phyloP scores from a whole-genome alignment of 2,888 invertebrate species.

The Tridacna crocea region DNA sequence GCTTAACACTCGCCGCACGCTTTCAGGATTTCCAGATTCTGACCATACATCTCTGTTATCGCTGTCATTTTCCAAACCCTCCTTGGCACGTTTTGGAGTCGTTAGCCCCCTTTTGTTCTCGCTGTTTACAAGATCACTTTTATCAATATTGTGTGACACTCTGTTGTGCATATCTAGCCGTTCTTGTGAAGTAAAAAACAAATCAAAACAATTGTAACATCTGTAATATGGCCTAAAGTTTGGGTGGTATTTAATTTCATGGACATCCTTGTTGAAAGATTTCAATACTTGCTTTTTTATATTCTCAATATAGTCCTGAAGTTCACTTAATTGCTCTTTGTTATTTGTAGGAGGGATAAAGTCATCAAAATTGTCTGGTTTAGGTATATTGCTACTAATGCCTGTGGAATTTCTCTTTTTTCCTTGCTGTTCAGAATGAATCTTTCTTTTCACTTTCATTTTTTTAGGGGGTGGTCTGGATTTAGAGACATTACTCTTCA shows the following conservation, averaged over 20 bases:
- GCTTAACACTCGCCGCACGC: background rate
- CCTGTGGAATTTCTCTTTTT: too few species aligned
- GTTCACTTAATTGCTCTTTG: too few species aligned
- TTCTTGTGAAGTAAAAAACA: slow-evolving; percentile 18
- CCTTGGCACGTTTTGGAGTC: background rate
- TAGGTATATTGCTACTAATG: too few species aligned
- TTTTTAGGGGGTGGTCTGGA: too few species aligned
- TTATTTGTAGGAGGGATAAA: too few species aligned
- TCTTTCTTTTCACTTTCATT: too few species aligned
- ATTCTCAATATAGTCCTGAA: too few species aligned
- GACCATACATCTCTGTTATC: background rate
- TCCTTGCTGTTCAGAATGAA: too few species aligned
- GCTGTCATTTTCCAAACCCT: background rate
- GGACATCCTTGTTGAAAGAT: background rate
- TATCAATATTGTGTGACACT: background rate
- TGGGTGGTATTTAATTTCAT: background rate
- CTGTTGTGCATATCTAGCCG: slow-evolving; percentile 5
- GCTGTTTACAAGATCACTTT: background rate
- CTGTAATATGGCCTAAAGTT: slow-evolving; percentile 2
- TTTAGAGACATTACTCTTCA: too few species aligned
- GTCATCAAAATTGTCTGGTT: too few species aligned
- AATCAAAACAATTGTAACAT: background rate
- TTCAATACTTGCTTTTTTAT: too few species aligned
- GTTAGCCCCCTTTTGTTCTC: too few species aligned
- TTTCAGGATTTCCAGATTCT: slow-evolving; percentile 16